phyloP scores from a whole-genome alignment of 2,797 vertebrate genomes.

The Pachyuromys duprasi region DNA sequence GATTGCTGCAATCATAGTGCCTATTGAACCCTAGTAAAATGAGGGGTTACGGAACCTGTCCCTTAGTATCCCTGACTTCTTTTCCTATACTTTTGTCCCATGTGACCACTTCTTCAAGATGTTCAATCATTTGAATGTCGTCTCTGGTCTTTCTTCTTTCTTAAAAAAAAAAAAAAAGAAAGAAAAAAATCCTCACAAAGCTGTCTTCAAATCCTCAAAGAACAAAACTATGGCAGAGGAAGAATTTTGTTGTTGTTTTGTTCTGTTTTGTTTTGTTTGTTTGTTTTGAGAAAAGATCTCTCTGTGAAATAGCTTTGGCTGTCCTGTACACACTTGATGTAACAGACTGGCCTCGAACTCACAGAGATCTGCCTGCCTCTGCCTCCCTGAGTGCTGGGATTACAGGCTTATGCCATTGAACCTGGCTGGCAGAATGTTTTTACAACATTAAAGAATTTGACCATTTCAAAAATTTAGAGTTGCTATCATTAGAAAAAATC shows the following conservation, averaged over 20 bases:
- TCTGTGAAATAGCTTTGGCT: too few species aligned
- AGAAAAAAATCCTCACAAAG: background rate
- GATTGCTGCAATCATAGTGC: background rate
- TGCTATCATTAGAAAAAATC: background rate
- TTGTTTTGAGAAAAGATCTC: too few species aligned
- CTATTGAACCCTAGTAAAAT: background rate
- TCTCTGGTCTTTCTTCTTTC: background rate
- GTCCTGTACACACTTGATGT: too few species aligned
- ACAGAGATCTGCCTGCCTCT: too few species aligned
- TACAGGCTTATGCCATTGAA: too few species aligned
- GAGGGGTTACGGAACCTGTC: background rate
- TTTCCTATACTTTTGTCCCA: background rate
- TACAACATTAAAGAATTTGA: background rate
- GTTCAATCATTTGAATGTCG: background rate
- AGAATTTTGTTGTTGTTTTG: too few species aligned
- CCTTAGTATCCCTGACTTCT: background rate
- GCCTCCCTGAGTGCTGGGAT: too few species aligned
- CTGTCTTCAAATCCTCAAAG: background rate
- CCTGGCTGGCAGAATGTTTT: background rate
- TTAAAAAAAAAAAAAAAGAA: background rate
- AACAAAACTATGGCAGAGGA: background rate
- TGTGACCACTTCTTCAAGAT: background rate
- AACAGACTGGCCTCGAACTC: too few species aligned
- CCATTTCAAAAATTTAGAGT: conserved; percentile 22
- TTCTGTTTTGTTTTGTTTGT: too few species aligned